These are phyloP conservation scores for Melipona quadrifasciata DNA, from an alignment of 1,140 invertebrate species.

Conservation along the genomic window DNA sequence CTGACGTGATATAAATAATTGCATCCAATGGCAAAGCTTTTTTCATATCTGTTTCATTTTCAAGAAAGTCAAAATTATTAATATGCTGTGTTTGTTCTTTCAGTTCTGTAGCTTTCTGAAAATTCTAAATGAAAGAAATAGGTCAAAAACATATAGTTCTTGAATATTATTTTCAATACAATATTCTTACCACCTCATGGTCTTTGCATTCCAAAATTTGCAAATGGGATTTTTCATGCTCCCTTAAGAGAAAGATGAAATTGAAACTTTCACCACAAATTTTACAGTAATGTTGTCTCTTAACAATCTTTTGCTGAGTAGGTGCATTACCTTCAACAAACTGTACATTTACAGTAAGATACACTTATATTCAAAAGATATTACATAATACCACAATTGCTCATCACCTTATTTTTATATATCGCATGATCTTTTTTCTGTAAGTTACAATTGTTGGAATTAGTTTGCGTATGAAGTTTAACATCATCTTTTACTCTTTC, in stretches of 20 bases:
- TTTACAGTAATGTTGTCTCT: slow-evolving; percentile 76
- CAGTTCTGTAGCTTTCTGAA: slow-evolving; percentile 58
- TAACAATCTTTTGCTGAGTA: slow-evolving; percentile 63
- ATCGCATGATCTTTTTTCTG: neutral
- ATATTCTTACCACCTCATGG: slow-evolving; percentile 65
- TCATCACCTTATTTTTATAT: slow-evolving; percentile 43
- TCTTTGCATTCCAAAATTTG: slow-evolving; percentile 53
- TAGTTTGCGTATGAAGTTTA: slow-evolving; percentile 33
- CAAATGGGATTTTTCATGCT: slow-evolving; percentile 73
- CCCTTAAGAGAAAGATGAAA: slow-evolving; percentile 73
- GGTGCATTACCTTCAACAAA: slow-evolving; percentile 41
- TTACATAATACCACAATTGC: slow-evolving; percentile 1
- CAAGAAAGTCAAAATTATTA: slow-evolving; percentile 28
- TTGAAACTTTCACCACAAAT: slow-evolving; percentile 78
- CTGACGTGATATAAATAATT: slow-evolving; percentile 69
- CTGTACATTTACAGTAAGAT: slow-evolving; percentile 49
- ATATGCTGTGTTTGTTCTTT: slow-evolving; percentile 53
- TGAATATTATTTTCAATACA: slow-evolving; percentile 20
- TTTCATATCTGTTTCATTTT: slow-evolving; percentile 31
- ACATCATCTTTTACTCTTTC: slow-evolving; percentile 58
- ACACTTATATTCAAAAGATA: slow-evolving; percentile 7
- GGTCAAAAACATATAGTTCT: neutral
- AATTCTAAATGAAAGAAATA: slow-evolving; percentile 45
- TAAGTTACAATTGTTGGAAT: slow-evolving; percentile 10
- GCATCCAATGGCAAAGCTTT: slow-evolving; percentile 57